phyloP scores from a whole-genome alignment of 2,797 vertebrate genomes.

The Delichon dasypus region DNA sequence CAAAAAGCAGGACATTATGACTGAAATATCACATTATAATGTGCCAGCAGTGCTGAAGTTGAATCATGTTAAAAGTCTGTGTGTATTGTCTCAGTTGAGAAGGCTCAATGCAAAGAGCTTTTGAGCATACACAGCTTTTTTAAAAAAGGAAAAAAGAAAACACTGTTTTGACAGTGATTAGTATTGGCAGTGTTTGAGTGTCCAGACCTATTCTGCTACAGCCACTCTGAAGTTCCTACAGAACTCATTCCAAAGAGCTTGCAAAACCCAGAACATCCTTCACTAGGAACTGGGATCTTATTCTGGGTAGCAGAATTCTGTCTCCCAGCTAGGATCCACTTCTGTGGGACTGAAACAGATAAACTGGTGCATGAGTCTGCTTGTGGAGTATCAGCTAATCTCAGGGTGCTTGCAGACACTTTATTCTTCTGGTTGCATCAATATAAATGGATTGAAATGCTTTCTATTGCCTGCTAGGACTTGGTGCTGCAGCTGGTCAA shows the following conservation, averaged over 20 bases:
- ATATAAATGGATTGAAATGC: slow-evolving; percentile 39
- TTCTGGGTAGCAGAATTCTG: background rate
- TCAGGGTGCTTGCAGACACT: background rate
- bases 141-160: background rate
- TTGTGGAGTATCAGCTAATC: background rate
- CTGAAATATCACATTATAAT: background rate
- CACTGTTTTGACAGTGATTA: background rate
- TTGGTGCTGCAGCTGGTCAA: background rate
- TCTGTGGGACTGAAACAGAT: background rate
- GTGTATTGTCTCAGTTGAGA: background rate
- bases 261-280: background rate
- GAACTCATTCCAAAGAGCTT: background rate
- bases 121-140: background rate
- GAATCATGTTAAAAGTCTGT: background rate
- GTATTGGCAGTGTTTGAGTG: background rate
- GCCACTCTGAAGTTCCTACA: background rate
- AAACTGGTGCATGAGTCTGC: background rate
- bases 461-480: background rate
- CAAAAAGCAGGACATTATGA: background rate
- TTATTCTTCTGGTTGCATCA: background rate
- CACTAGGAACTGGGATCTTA: background rate
- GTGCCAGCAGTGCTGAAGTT: background rate
- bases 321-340: background rate
- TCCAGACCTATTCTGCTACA: background rate
- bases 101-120: background rate